Percentiles rank a stretch among this genome's conserved stretches.
These are phyloP conservation scores for Drosophila jambulina DNA, from an alignment of 1,140 invertebrate genomes.

Conservation along the genomic window DNA sequence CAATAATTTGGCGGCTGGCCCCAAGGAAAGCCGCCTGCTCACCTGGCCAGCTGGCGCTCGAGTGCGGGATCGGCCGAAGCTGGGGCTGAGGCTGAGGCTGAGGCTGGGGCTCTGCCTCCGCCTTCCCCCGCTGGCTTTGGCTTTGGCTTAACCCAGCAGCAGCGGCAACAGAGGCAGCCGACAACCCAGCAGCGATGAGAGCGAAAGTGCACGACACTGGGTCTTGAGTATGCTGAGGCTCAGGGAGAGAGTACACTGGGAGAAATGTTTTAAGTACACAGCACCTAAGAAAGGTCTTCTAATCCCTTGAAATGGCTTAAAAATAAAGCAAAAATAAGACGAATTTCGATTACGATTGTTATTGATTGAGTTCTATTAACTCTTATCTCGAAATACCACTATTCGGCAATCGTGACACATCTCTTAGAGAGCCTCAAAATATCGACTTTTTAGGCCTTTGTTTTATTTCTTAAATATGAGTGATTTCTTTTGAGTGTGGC, in stretches of 20 bases:
- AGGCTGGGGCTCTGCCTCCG: background rate
- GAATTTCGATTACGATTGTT: too few species aligned
- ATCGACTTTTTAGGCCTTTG: too few species aligned
- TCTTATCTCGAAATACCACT: too few species aligned
- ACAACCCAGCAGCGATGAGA: conserved; percentile 60
- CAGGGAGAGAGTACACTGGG: conserved; percentile 22
- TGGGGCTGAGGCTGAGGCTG: background rate
- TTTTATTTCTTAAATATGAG: too few species aligned
- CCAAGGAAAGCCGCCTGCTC: conserved; percentile 62
- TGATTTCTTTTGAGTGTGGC: background rate
- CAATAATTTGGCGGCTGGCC: conserved; percentile 51
- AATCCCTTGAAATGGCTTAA: too few species aligned
- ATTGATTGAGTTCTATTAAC: too few species aligned
- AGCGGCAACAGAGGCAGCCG: conserved; percentile 1
- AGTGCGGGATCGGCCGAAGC: conserved; percentile 49
- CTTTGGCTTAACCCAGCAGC: conserved; percentile 14
- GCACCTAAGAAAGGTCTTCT: too few species aligned
- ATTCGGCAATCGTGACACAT: too few species aligned
- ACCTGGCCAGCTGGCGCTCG: conserved; percentile 63
- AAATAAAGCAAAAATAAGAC: too few species aligned
- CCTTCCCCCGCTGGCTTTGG: background rate
- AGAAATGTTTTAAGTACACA: background rate
- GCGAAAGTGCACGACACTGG: conserved; percentile 79
- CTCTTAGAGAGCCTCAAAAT: too few species aligned
- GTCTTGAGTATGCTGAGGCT: conserved; percentile 17